A percentile compares a stretch with the other conserved stretches of the same genome.
Evolutionary conservation across 1,140 invertebrate species (phyloP).

Genomic region (Platyura marginata): DNA sequence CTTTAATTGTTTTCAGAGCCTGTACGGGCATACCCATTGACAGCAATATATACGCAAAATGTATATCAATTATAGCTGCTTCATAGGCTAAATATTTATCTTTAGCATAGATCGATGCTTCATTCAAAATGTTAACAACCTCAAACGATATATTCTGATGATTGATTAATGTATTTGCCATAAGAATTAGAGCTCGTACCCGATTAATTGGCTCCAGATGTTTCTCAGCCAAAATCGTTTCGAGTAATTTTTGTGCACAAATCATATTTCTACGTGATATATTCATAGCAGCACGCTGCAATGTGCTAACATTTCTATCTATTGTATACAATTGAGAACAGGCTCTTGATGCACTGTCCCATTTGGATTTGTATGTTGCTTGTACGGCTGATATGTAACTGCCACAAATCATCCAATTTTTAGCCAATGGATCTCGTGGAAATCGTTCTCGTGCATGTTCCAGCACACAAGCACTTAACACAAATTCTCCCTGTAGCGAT

Average conservation of each 20-base stretch:
- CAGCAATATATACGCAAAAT: conserved; percentile 55
- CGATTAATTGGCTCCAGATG: conserved; percentile 34
- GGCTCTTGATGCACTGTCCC: conserved; percentile 53
- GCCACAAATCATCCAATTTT: conserved; percentile 51
- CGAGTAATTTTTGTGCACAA: conserved; percentile 35
- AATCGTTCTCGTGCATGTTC: conserved; percentile 37
- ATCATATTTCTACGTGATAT: conserved; percentile 46
- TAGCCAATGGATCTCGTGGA: conserved; percentile 34
- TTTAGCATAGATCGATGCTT: conserved; percentile 47
- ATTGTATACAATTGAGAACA: conserved; percentile 52
- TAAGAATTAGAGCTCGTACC: conserved; percentile 46
- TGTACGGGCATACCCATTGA: conserved; percentile 53
- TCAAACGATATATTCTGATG: conserved; percentile 27
- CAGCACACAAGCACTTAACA: conserved; percentile 31
- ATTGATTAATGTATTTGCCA: conserved; percentile 38
- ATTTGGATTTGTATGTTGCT: conserved; percentile 43
- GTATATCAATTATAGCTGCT: conserved; percentile 50
- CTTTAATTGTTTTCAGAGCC: conserved; percentile 47
- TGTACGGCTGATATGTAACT: conserved; percentile 35
- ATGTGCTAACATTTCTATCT: conserved; percentile 45
- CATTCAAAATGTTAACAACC: conserved; percentile 40
- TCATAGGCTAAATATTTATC: conserved; percentile 57
- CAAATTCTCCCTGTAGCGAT: conserved; percentile 39
- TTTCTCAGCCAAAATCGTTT: conserved; percentile 33
- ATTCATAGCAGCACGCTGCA: conserved; percentile 43